These are phyloP conservation scores for Caradrina kadenii DNA, from an alignment of 2,888 invertebrate species.

Conservation along the genomic window DNA sequence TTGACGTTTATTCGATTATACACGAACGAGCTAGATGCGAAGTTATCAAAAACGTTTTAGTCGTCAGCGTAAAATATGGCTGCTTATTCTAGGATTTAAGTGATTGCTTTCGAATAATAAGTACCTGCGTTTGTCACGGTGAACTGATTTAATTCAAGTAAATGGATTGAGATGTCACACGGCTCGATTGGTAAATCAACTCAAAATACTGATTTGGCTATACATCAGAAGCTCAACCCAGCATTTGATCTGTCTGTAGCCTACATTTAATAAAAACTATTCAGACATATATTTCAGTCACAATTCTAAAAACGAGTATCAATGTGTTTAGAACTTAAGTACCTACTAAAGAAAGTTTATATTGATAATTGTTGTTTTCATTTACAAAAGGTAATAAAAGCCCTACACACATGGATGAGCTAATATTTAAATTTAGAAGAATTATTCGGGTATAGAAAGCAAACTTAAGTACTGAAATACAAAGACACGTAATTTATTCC, in stretches of 20 bases:
- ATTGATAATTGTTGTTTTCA: too few species aligned
- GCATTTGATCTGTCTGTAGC: background rate
- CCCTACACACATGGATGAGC: too few species aligned
- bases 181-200: constrained; percentile 16
- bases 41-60: background rate
- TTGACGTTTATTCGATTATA: too few species aligned
- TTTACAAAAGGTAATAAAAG: too few species aligned
- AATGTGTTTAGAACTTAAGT: too few species aligned
- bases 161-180: constrained; percentile 5
- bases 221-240: constrained; percentile 24
- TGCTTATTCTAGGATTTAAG: background rate
- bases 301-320: background rate
- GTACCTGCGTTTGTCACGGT: background rate
- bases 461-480: background rate
- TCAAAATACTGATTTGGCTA: constrained; percentile 16
- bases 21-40: too few species aligned
- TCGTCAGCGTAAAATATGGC: background rate
- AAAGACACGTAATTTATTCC: background rate
- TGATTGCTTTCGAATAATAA: constrained; percentile 7
- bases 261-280: background rate
- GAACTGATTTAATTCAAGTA: background rate
- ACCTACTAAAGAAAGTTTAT: too few species aligned
- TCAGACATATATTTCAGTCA: background rate
- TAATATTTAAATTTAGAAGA: too few species aligned
- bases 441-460: too few species aligned